Evolutionary conservation across 64 coral and sea anemone genomes (phyloP), one percentile per base, ranked within the genome.

Genomic region (Astreopora myriophthalma): DNA sequence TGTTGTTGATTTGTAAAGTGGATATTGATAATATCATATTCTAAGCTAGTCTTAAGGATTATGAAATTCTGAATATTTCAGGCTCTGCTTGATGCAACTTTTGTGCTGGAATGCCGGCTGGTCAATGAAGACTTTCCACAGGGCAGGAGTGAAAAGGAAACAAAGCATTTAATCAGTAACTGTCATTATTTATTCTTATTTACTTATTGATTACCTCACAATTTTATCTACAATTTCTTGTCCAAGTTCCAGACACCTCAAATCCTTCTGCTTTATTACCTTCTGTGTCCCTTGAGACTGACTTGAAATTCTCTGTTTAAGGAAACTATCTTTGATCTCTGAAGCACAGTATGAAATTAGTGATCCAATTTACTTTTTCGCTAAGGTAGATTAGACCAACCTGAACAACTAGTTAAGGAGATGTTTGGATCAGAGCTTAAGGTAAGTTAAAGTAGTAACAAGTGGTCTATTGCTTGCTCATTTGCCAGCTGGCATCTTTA

Each of bases 1-100:
- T n/a, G n/a, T n/a, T n/a, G n/a, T n/a, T n/a, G n/a, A n/a, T n/a
- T n/a, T n/a, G n/a, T n/a, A n/a, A n/a, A n/a, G n/a, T n/a, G n/a
- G n/a, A n/a, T n/a, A n/a, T 44, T 44, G 40, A 44, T 8, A 3
- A 8, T 8, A 44, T 44, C 40, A 44, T 44, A 44, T 44, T 44
- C 11, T 58, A 58, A 58, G 52, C 19, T 13, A 58, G 3, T 12
- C 52, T 64, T 8, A 24, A 64, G 4, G 0, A 14, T 55, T 55
- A 19, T 14, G 4, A 24, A 27, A 48, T 24, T 78, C 2, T 52
- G 32, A 16, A 28, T 55, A 27, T 83, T 83, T 86, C 23, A 86
- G 90, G 87, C 87, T 6, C 22, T 92, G 31, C 82, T 92, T 82
- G 90, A 92, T 46, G 37, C 33, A 68, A 92, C 90, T n/a, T 92